A percentile compares a stretch with the other conserved stretches of the same genome.
Conservation (phyloP, 2,113 vertebrate genomes). For the Propithecus coquereli region DNA sequence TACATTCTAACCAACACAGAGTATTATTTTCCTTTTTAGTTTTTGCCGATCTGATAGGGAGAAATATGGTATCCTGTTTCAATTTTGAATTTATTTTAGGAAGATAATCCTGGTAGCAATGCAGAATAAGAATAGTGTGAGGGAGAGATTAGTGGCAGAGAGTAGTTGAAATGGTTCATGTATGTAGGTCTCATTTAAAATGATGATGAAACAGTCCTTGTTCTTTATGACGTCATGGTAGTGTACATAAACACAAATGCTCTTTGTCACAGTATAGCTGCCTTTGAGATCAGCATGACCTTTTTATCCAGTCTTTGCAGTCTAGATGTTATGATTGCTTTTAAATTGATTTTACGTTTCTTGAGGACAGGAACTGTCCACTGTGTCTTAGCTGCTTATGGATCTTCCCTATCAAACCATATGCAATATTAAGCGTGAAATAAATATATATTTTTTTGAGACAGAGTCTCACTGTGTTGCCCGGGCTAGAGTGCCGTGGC, state of each 20-base stretch:
- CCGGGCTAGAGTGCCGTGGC: too few species aligned
- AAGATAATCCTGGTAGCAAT: constrained; percentile 21
- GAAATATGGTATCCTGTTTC: constrained; percentile 10
- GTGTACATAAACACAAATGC: background rate
- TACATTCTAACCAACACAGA: background rate
- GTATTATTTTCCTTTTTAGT: constrained; percentile 20
- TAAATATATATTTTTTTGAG: too few species aligned
- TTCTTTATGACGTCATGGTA: background rate
- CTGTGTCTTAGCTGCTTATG: background rate
- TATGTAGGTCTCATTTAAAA: constrained; percentile 24
- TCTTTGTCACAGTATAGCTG: background rate
- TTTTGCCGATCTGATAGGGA: background rate
- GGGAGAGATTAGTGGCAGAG: background rate
- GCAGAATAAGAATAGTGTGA: background rate
- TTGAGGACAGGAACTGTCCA: background rate
- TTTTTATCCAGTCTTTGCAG: background rate
- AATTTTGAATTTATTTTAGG: constrained; percentile 48
- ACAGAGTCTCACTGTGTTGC: too few species aligned
- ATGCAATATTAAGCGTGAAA: background rate
- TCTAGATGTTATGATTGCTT: constrained; percentile 8
- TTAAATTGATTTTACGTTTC: background rate
- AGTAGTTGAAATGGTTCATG: constrained; percentile 4
- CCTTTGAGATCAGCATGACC: constrained; percentile 3
- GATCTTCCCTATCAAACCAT: constrained; percentile 14
- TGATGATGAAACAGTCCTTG: background rate